These are phyloP conservation scores for Triplophysa dalaica DNA, from an alignment of 2,113 vertebrate species.

Conservation along the genomic window DNA sequence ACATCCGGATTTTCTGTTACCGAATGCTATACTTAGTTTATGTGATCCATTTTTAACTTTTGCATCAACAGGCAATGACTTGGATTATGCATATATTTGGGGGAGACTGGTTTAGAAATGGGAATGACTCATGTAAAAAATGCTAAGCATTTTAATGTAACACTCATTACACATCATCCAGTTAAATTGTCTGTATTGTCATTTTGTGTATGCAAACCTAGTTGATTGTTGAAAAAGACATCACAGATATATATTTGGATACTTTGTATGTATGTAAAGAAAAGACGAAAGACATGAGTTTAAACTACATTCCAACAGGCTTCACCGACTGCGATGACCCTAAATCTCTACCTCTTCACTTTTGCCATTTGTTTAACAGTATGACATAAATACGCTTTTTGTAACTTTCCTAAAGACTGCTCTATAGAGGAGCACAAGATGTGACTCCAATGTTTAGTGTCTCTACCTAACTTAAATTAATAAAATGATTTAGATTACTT, in stretches of 20 bases:
- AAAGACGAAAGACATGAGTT: slow-evolving; percentile 64
- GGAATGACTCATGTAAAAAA: not conserved
- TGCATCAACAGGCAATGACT: not conserved
- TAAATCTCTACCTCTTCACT: slow-evolving; percentile 81
- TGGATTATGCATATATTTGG: not conserved
- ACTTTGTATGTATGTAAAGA: slow-evolving; percentile 61
- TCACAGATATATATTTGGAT: slow-evolving; percentile 60
- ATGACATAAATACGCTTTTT: slow-evolving; percentile 70
- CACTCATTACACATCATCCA: not conserved
- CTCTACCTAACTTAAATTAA: slow-evolving; percentile 85
- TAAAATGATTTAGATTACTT: slow-evolving; percentile 84
- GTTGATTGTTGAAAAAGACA: slow-evolving; percentile 6
- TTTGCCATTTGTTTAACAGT: slow-evolving; percentile 70
- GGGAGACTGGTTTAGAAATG: not conserved
- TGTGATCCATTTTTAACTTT: not conserved
- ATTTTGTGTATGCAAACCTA: slow-evolving; percentile 11
- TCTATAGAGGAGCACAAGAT: slow-evolving; percentile 68
- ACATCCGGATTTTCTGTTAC: not conserved
- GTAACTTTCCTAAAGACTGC: slow-evolving; percentile 71
- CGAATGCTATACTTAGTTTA: not conserved
- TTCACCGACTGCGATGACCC: slow-evolving; percentile 72
- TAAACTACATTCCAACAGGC: slow-evolving; percentile 75
- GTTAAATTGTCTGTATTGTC: slow-evolving; percentile 18
- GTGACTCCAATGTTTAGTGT: slow-evolving; percentile 80
- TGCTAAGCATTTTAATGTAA: not conserved